Conservation (phyloP, 2,797 vertebrate species). For the Peromyscus melanophrys region DNA sequence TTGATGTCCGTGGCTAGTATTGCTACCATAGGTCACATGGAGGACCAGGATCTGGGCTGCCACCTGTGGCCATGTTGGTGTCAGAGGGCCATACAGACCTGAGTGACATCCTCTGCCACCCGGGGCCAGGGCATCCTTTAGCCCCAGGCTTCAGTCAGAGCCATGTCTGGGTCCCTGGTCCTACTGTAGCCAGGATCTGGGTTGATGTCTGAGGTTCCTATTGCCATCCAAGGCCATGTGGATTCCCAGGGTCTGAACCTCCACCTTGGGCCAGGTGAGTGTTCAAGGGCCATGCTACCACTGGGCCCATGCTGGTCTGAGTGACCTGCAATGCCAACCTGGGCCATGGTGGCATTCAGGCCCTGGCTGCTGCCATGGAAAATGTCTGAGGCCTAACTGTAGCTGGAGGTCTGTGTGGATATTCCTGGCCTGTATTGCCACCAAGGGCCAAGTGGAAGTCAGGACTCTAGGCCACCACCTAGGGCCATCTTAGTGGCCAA, state of each 20-base stretch:
- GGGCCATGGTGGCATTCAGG: neutral
- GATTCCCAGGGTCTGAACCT: neutral
- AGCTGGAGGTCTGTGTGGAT: neutral
- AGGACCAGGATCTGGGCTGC: neutral
- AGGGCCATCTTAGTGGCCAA: neutral
- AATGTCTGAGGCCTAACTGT: neutral
- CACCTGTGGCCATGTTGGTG: neutral
- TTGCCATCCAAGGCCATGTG: neutral
- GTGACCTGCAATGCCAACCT: neutral
- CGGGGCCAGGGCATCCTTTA: neutral
- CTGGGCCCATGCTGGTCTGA: neutral
- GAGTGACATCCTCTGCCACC: neutral
- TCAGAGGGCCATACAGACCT: neutral
- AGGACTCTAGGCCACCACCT: neutral
- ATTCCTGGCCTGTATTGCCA: neutral
- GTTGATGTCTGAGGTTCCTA: neutral
- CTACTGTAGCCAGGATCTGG: neutral
- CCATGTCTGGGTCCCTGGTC: neutral
- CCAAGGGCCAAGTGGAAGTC: neutral
- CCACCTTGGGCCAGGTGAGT: neutral
- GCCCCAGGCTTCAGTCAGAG: neutral
- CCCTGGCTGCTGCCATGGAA: neutral
- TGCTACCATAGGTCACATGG: neutral
- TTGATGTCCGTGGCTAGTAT: neutral
- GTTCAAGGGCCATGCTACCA: neutral